Base-by-base conservation (phyloP, 2,113 vertebrate genomes). In the Vidua chalybeata region DNA sequence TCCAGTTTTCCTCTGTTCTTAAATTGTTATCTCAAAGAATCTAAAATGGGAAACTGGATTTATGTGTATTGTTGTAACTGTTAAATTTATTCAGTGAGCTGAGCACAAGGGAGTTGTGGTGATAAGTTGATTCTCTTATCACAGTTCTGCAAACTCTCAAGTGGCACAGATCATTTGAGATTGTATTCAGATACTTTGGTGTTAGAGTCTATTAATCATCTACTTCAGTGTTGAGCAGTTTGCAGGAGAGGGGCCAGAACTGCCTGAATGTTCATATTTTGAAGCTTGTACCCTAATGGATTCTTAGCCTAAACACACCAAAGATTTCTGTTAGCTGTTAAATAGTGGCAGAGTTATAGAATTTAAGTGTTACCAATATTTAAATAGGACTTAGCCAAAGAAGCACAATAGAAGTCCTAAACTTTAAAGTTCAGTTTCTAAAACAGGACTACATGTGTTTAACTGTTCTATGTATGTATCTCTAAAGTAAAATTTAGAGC, bases 331-430 rank as follows among this genome's bases (percentile, higher is more conserved):
- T 97, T 98, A 96, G 93, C 76, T 97, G 92, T 97, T 98, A 90
- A 95, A 69, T 94, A 97, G 86, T 95, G 90, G 75, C 94, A 94
- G 94, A 97, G 78, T 95, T 83, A 95, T 24, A 95, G 84, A 94
- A 96, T 90, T 97, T 97, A 95, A 96, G 74, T 96, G 81, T 97
- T 95, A 84, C 11, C 31, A 16, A 84, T 96, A 96, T 97, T 96
- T 96, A 96, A 97, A 96, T 95, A 97, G 94, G 97, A 97, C 97
- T 97, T 97, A 96, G 97, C 97, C 97, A 98, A 98, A 98, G 97
- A 98, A 98, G 97, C 98, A 98, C 97, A 98, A 96, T 89, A 95
- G 86, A 97, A 97, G 93, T 98, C 97, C 96, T 98, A 95, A 96
- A 87, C 84, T 97, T 94, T 95, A 64, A 86, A 94, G 64, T 79